A percentile compares a stretch with the other conserved stretches of the same genome.
Conservation (phyloP, 1,140 invertebrate genomes). For the Drosophila lacteicornis region DNA sequence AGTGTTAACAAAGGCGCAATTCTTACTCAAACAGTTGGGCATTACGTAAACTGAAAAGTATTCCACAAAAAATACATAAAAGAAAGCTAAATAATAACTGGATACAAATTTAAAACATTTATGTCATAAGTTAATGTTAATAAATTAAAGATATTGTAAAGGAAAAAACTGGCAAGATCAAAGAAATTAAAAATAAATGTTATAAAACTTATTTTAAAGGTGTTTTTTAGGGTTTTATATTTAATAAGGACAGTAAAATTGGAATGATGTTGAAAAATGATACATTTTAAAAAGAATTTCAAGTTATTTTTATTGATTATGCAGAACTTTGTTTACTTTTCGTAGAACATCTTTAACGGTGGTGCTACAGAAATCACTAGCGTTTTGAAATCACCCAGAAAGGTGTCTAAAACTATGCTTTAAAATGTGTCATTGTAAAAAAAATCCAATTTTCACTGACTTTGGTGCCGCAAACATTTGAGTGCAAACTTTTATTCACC, state of each 20-base stretch:
- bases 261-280: too few species aligned
- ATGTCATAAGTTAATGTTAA: constrained; percentile 68
- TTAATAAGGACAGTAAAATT: too few species aligned
- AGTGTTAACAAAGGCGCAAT: constrained; percentile 69
- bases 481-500: too few species aligned
- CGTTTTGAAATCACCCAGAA: too few species aligned
- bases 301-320: neutral
- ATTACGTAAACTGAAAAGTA: constrained; percentile 45
- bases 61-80: constrained; percentile 16
- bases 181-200: constrained; percentile 69
- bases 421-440: too few species aligned
- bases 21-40: constrained; percentile 58
- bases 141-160: constrained; percentile 64
- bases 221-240: too few species aligned
- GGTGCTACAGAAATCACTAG: too few species aligned
- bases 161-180: constrained; percentile 45
- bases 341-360: too few species aligned
- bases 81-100: constrained; percentile 26
- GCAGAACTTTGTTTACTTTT: neutral
- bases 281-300: neutral
- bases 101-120: constrained; percentile 50
- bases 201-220: constrained; percentile 37
- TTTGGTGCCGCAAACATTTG: too few species aligned
- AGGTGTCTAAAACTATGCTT: too few species aligned
- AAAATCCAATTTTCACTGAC: too few species aligned